These are phyloP conservation scores for Neostethus bicornis DNA, from an alignment of 2,797 vertebrate species.

Conservation along the genomic window DNA sequence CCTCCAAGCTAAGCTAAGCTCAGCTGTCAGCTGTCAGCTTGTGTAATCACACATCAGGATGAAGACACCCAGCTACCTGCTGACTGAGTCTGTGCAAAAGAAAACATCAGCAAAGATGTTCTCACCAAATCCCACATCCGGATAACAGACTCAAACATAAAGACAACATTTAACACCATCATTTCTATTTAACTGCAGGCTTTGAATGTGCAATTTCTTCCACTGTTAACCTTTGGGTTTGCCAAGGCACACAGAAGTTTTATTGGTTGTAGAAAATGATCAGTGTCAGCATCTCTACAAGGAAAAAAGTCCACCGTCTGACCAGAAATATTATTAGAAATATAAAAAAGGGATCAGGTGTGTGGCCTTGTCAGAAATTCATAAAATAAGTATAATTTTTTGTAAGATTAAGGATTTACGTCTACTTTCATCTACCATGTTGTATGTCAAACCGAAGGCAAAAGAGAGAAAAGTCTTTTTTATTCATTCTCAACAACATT, in stretches of 20 bases:
- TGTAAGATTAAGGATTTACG: conserved; percentile 9
- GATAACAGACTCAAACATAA: conserved; percentile 12
- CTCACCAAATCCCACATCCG: conserved; percentile 16
- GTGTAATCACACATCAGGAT: conserved; percentile 66
- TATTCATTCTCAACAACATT: not conserved
- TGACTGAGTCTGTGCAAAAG: conserved; percentile 31
- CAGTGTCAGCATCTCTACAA: conserved; percentile 54
- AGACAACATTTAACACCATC: conserved; percentile 32
- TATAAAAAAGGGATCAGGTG: conserved; percentile 8
- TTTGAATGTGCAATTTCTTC: conserved; percentile 20
- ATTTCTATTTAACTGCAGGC: conserved; percentile 18
- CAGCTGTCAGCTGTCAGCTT: conserved; percentile 73
- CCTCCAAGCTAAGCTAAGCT: conserved; percentile 52
- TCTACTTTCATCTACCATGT: not conserved
- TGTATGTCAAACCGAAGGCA: conserved; percentile 1
- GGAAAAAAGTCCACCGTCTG: conserved; percentile 28
- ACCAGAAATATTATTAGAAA: conserved; percentile 4
- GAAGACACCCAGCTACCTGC: conserved; percentile 48
- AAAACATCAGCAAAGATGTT: conserved; percentile 20
- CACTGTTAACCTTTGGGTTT: conserved; percentile 46
- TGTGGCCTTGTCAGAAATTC: conserved; percentile 9
- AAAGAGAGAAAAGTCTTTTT: not conserved
- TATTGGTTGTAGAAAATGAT: conserved; percentile 44
- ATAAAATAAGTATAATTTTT: conserved; percentile 1
- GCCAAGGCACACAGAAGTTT: conserved; percentile 48